Conservation (phyloP, 2,888 invertebrate species). For the Horisme vitalbata region DNA sequence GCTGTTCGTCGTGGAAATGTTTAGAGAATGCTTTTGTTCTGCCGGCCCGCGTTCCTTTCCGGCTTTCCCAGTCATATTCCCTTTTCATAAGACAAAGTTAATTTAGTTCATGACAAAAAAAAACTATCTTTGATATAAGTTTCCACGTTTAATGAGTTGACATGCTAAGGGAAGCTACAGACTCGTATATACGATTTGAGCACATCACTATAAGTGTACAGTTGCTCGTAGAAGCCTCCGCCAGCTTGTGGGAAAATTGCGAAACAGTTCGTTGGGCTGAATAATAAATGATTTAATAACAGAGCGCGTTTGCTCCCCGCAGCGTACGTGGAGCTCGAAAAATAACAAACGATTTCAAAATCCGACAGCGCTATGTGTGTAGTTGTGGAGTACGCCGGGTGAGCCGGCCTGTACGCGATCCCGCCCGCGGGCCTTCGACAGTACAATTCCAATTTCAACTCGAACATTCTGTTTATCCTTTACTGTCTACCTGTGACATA, state of each 20-base stretch:
- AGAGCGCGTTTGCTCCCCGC: conserved; percentile 75
- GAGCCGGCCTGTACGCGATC: conserved; percentile 44
- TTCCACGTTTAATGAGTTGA: conserved; percentile 23
- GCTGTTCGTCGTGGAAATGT: no score
- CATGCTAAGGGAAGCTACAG: conserved; percentile 31
- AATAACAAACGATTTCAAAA: conserved; percentile 78
- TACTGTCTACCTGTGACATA: conserved; percentile 33
- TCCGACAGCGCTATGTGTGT: conserved; percentile 55
- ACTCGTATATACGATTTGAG: conserved; percentile 37
- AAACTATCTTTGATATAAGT: no score
- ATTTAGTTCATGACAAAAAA: no score
- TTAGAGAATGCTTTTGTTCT: no score
- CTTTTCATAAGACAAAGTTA: no score
- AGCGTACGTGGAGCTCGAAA: conserved; percentile 70
- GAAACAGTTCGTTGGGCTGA: conserved; percentile 79
- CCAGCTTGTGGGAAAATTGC: conserved; percentile 75
- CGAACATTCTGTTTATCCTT: conserved; percentile 38
- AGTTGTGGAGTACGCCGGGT: conserved; percentile 37
- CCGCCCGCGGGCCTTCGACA: conserved; percentile 44
- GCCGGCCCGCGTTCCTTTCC: no score
- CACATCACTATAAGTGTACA: conserved; percentile 46
- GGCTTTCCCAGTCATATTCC: no score
- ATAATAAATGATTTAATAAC: conserved; percentile 83
- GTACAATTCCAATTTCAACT: conserved; percentile 31
- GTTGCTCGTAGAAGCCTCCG: conserved; percentile 41